Base-by-base conservation (phyloP, 1,140 invertebrate genomes). In the Gonatopus flavifemur region DNA sequence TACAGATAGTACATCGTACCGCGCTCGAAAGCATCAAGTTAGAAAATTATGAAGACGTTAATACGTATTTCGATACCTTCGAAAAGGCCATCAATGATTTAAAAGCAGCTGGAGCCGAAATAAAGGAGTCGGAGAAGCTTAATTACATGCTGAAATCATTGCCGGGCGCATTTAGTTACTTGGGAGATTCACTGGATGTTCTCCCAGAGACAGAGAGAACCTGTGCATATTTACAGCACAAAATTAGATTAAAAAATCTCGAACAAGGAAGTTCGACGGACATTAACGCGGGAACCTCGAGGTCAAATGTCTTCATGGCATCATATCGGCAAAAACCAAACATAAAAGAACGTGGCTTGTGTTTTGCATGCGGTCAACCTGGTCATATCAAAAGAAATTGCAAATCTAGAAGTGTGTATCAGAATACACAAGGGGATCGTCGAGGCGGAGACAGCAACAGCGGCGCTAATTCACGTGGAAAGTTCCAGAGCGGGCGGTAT, bases 101-200 rank as follows among this genome's bases (percentile, higher is more conserved):
- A n/a, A n/a, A n/a, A n/a, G n/a, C n/a, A n/a, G n/a, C n/a, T n/a
- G n/a, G n/a, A n/a, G n/a, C n/a, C n/a, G n/a, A n/a, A n/a, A n/a
- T n/a, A n/a, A n/a, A n/a, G n/a, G n/a, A n/a, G n/a, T n/a, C n/a
- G n/a, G n/a, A n/a, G n/a, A n/a, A n/a, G 6, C 28, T 37, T 16
- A 59, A 61, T 36, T 74, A 74, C 32, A 67, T 72, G 66, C 33
- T 71, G 15, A 67, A 57, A 47, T 32, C 67, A 16, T 33, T 71
- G 28, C 69, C 68, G 18, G 12, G 33, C 35, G 50, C 30, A 13
- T 61, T 51, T 12, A 70, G 61, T 42, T 40, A 71, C 38, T 68
- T 70, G 16, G 60, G 63, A n/a, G 70, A 73, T 31, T 56, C 67
- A 15, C 57, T 68, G 3, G 41, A 46, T 37, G 19, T 21, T n/a